A percentile compares a stretch with the other conserved stretches of the same genome.
These are phyloP conservation scores for Actinia tenebrosa DNA, from an alignment of 64 coral and sea anemone genomes.

Conservation along the genomic window DNA sequence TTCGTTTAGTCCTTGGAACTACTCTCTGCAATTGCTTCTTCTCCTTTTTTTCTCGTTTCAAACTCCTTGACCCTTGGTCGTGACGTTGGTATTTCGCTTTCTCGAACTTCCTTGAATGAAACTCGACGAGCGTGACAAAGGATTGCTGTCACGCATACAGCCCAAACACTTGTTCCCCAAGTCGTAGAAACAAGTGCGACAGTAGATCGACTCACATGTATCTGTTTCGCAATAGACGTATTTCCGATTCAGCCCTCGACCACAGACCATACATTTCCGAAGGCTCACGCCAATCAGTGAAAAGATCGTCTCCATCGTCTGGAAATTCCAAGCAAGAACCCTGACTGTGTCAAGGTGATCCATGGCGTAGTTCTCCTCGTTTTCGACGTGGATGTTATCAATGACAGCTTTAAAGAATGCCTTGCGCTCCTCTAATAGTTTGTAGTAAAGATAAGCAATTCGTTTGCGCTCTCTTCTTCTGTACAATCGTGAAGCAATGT, in stretches of 20 bases:
- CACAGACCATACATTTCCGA: slow-evolving; percentile 70
- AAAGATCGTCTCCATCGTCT: slow-evolving; percentile 57
- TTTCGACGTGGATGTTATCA: slow-evolving; percentile 65
- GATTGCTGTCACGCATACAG: slow-evolving; percentile 82
- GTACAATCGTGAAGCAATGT: slow-evolving; percentile 64
- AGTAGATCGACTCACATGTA: slow-evolving; percentile 72
- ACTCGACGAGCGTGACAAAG: slow-evolving; percentile 58
- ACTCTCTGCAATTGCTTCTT: neutral
- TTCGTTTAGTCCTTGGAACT: neutral
- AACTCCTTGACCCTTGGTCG: slow-evolving; percentile 18
- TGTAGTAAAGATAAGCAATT: slow-evolving; percentile 81
- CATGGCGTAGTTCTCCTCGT: slow-evolving; percentile 71
- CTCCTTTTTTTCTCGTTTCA: neutral
- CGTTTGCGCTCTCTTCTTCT: slow-evolving; percentile 72
- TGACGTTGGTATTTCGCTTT: slow-evolving; percentile 44
- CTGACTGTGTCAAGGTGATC: slow-evolving; percentile 53
- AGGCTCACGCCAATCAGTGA: slow-evolving; percentile 48
- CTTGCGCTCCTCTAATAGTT: slow-evolving; percentile 80
- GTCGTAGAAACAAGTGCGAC: slow-evolving; percentile 94
- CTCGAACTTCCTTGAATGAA: slow-evolving; percentile 34
- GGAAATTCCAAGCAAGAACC: slow-evolving; percentile 78
- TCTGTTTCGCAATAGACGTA: slow-evolving; percentile 81
- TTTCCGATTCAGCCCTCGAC: slow-evolving; percentile 50
- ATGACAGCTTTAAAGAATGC: slow-evolving; percentile 81
- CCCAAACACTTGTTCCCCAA: slow-evolving; percentile 88